Conservation (phyloP, 1,140 invertebrate genomes). For the Hirudo medicinalis region DNA sequence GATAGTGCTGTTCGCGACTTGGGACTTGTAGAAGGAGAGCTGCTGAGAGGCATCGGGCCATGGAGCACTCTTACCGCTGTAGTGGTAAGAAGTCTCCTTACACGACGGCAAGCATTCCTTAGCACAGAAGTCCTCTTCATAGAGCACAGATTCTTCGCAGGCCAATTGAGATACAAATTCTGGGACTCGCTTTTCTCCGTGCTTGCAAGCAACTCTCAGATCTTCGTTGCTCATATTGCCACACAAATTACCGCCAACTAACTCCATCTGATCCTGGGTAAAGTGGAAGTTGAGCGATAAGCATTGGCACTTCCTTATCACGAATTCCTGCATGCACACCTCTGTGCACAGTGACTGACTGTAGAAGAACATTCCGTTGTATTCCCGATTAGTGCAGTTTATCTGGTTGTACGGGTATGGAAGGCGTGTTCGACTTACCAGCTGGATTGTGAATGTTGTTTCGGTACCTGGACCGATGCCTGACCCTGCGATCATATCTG, state of each 20-base stretch:
- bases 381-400: neutral
- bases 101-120: neutral
- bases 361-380: neutral
- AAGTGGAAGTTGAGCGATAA: neutral
- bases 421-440: neutral
- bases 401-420: slow-evolving; percentile 2
- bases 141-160: neutral
- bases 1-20: neutral
- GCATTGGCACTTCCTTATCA: neutral
- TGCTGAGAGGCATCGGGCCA: slow-evolving; percentile 13
- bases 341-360: neutral
- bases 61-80: neutral
- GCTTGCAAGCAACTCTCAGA: neutral
- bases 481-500: neutral
- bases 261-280: neutral
- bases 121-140: neutral
- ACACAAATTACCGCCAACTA: neutral
- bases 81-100: slow-evolving; percentile 6
- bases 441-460: neutral
- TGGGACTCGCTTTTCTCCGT: neutral
- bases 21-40: slow-evolving; percentile 1
- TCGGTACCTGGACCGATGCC: slow-evolving; percentile 12
- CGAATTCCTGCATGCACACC: neutral
- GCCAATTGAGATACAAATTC: slow-evolving; percentile 8
- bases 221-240: neutral